Percentiles rank a stretch among this genome's conserved stretches.
These are phyloP conservation scores for Diarsia rubi DNA, from an alignment of 2,888 invertebrate genomes.

Conservation along the genomic window DNA sequence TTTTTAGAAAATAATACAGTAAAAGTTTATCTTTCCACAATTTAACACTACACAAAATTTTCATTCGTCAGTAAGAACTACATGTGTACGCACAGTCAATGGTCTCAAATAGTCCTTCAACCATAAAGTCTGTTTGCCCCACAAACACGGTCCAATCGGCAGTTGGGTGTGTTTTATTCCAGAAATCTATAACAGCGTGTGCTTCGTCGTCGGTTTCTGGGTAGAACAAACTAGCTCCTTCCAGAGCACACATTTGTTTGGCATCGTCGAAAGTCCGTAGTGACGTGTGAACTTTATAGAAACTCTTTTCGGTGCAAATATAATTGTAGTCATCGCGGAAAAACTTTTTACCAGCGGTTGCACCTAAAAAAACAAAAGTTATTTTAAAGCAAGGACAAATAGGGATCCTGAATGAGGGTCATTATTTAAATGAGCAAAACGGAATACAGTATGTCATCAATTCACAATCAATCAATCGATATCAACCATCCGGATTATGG, in stretches of 20 bases:
- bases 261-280: slow-evolving; percentile 77
- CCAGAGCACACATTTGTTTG: slow-evolving; percentile 73
- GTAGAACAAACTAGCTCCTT: slow-evolving; percentile 80
- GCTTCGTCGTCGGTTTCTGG: slow-evolving; percentile 78
- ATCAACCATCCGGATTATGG: background rate
- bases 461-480: too few relatives aligned
- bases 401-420: background rate
- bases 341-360: slow-evolving; percentile 73
- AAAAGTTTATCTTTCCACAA: background rate
- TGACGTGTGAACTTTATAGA: slow-evolving; percentile 82
- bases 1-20: background rate
- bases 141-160: slow-evolving; percentile 63
- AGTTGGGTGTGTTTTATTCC: slow-evolving; percentile 71
- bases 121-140: slow-evolving; percentile 72
- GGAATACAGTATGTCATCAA: too few relatives aligned
- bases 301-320: slow-evolving; percentile 73
- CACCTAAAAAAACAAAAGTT: slow-evolving; percentile 67
- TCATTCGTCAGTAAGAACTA: background rate
- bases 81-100: slow-evolving; percentile 13
- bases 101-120: slow-evolving; percentile 19
- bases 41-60: background rate
- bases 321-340: slow-evolving; percentile 82
- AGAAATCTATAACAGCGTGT: slow-evolving; percentile 66
- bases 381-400: background rate
- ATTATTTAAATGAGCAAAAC: background rate